A percentile compares a stretch with the other conserved stretches of the same genome.
Evolutionary conservation across 2,113 vertebrate species (phyloP).

Genomic region (Chionomys nivalis): DNA sequence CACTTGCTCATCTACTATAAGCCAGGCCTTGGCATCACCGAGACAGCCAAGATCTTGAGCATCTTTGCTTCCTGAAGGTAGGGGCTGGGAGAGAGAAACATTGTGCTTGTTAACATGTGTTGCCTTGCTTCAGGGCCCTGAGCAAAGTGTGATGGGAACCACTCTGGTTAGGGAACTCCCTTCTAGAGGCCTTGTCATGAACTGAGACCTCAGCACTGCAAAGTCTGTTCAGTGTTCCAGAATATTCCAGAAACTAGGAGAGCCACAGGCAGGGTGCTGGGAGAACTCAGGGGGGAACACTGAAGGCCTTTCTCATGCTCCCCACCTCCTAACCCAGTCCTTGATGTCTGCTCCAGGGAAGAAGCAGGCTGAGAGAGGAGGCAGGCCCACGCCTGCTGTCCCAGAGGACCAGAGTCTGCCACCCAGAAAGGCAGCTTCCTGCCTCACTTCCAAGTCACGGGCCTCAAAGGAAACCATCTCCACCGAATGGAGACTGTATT

Average conservation of each 20-base stretch:
- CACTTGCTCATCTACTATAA: neutral
- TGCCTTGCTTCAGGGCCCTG: neutral
- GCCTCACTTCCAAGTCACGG: neutral
- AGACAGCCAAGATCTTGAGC: neutral
- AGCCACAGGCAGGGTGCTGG: accelerated
- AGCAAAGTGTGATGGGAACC: too few relatives aligned
- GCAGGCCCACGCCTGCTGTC: neutral
- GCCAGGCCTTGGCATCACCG: neutral
- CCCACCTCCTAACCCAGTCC: neutral
- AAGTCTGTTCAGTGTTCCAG: neutral
- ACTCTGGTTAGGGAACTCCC: neutral
- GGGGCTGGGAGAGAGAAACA: neutral
- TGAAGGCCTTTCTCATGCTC: neutral
- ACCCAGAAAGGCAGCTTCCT: neutral
- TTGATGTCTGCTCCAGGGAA: neutral
- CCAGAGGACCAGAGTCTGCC: too few relatives aligned
- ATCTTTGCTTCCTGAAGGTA: neutral
- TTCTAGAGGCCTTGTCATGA: neutral
- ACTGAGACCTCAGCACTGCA: neutral
- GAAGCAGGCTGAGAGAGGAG: neutral
- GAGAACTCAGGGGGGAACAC: neutral
- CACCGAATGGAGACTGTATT: neutral
- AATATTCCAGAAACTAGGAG: neutral
- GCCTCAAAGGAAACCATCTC: neutral
- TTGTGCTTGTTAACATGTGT: neutral